A percentile compares a stretch with the other conserved stretches of the same genome.
These are phyloP conservation scores for Phalacrocorax brasilianus DNA, from an alignment of 2,113 vertebrate species.

Conservation along the genomic window DNA sequence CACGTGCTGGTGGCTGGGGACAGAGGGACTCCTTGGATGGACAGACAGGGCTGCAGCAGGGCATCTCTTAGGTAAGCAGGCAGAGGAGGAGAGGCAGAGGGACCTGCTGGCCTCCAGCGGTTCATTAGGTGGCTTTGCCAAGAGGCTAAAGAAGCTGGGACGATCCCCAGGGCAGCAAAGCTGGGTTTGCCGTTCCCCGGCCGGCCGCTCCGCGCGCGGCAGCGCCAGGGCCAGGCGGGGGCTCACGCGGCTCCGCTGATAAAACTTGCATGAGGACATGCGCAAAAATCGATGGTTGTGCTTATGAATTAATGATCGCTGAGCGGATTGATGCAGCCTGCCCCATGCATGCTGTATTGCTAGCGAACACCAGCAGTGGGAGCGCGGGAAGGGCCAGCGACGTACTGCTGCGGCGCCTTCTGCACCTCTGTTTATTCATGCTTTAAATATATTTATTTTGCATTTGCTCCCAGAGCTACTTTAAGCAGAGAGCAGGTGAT, in stretches of 20 bases:
- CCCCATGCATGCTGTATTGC: neutral
- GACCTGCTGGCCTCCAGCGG: neutral
- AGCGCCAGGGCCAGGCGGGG: fast-evolving
- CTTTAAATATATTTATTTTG: neutral
- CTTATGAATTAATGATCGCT: neutral
- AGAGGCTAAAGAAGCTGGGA: neutral
- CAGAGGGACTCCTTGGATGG: neutral
- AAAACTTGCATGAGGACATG: neutral
- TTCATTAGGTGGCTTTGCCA: neutral
- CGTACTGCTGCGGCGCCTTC: neutral
- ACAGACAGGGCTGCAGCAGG: fast-evolving
- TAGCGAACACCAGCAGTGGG: neutral
- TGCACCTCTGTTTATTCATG: neutral
- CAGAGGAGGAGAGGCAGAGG: neutral
- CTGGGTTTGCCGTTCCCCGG: neutral
- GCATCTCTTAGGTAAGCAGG: neutral
- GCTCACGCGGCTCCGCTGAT: neutral
- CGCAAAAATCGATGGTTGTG: neutral
- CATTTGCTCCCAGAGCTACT: neutral
- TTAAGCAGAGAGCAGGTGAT: neutral
- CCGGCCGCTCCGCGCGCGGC: neutral
- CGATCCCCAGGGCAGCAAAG: fast-evolving
- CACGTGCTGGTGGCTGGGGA: neutral
- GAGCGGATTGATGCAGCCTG: neutral
- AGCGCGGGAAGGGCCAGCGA: neutral